A percentile compares a stretch with the other conserved stretches of the same genome.
phyloP scores from a whole-genome alignment of 2,797 vertebrate species.

The Pseudotriccus pelzelni region DNA sequence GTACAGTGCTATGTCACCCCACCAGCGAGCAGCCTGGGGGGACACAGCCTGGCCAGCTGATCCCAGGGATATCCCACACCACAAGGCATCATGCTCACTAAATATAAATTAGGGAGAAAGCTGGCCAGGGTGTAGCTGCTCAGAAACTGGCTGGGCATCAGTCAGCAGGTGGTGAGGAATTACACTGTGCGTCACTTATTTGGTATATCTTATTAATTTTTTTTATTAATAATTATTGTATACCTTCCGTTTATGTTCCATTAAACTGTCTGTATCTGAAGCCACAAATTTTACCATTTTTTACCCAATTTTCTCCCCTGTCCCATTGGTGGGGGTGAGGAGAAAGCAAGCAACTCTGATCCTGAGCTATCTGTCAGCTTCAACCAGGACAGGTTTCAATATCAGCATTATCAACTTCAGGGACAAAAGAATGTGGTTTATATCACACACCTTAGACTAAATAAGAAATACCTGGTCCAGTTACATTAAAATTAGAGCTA shows the following conservation, averaged over 20 bases:
- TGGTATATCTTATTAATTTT: background rate
- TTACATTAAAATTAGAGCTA: background rate
- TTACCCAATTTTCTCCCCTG: background rate
- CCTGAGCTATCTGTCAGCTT: background rate
- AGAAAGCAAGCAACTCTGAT: background rate
- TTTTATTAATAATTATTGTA: background rate
- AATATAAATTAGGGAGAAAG: background rate
- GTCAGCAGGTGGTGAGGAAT: background rate
- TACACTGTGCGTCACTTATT: rapidly evolving
- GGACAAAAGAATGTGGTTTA: background rate
- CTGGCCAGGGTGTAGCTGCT: too few relatives aligned
- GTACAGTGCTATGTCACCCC: background rate
- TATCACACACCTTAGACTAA: background rate
- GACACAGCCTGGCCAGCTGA: background rate
- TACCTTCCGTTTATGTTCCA: background rate
- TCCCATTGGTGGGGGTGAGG: too few relatives aligned
- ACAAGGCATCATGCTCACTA: background rate
- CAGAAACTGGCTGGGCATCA: background rate
- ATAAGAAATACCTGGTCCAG: background rate
- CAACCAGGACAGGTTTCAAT: background rate
- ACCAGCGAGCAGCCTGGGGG: background rate
- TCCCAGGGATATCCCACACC: background rate
- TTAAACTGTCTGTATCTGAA: background rate
- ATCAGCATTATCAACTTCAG: background rate
- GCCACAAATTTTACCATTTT: background rate